Evolutionary conservation across 1,140 invertebrate genomes (phyloP), one percentile per base, ranked within the genome.

Genomic region (Antheraea mylitta): DNA sequence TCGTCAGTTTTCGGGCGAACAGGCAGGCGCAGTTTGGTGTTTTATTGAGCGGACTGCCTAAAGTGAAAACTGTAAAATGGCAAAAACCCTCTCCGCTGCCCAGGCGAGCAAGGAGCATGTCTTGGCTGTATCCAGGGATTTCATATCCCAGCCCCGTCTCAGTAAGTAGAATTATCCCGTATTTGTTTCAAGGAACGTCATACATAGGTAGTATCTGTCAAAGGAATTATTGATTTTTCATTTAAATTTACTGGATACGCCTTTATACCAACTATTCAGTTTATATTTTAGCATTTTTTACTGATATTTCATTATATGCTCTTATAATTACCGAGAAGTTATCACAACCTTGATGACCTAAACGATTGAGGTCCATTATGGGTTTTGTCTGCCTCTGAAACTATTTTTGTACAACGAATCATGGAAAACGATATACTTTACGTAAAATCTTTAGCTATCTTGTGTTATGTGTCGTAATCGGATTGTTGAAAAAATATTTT

Each of bases 141-240:
- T 99, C 92, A 97, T 99, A 81, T 98, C 98, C 62, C 98, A 99
- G 87, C 99, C 99, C 62, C 95, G 98, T 87, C 94, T 99, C 74
- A 98, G 98, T 99, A 95, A 97, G 97, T 97, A 91, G 48, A 70
- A 70, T 64, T 64, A 59, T 64, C 65, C 66, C 58, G 19, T 68
- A 65, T 62, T 75, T 66, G 60, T 65, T 63, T 58, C n/a, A n/a
- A n/a, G 58, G 38, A 69, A 75, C 70, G 74, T 74, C 74, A 64
- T 37, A 22, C 74, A 64, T 37, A 22, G 64, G 70, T 60, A n/a
- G 60, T 5, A 36, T 11, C 71, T 75, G 78, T 79, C 85, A 85
- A 80, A 84, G 80, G 79, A 53, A 77, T 78, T 89, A 89, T 87
- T 79, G 88, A 89, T 89, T 89, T 89, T 89, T 66, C 71, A 78